Evolutionary conservation across 2,797 vertebrate species (phyloP).

Genomic region (Phataginus tetradactyla): DNA sequence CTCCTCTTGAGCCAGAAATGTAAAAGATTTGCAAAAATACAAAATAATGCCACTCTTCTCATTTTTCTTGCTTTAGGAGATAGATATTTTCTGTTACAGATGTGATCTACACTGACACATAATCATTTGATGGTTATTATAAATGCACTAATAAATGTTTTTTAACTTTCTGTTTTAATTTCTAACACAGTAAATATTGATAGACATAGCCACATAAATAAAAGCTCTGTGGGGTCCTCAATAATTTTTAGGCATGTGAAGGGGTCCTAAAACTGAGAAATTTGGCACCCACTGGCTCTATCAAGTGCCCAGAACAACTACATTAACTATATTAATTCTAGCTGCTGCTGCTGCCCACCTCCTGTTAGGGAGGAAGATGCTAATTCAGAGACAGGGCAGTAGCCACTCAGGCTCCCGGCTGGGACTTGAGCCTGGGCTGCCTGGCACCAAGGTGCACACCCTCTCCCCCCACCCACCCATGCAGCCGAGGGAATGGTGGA

Average conservation of each 20-base stretch:
- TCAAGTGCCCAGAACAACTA: background rate
- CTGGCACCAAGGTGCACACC: background rate
- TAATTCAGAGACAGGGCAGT: background rate
- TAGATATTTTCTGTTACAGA: background rate
- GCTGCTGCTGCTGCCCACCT: background rate
- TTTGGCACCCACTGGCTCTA: background rate
- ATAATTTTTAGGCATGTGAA: background rate
- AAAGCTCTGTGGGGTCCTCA: background rate
- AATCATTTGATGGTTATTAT: background rate
- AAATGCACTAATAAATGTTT: background rate
- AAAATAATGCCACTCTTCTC: background rate
- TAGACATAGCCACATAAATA: background rate
- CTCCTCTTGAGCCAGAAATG: background rate
- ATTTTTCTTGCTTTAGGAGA: background rate
- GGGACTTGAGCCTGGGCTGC: fast-evolving
- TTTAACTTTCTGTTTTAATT: background rate
- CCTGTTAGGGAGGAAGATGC: background rate
- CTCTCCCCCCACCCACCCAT: fast-evolving
- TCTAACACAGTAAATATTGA: background rate
- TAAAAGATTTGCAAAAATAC: background rate
- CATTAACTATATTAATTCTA: too few relatives aligned
- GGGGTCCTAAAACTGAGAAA: background rate
- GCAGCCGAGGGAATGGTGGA: background rate
- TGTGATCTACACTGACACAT: background rate
- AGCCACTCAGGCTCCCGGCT: background rate